Base-by-base conservation (phyloP, 2,888 invertebrate species). In the Leptura quadrifasciata region DNA sequence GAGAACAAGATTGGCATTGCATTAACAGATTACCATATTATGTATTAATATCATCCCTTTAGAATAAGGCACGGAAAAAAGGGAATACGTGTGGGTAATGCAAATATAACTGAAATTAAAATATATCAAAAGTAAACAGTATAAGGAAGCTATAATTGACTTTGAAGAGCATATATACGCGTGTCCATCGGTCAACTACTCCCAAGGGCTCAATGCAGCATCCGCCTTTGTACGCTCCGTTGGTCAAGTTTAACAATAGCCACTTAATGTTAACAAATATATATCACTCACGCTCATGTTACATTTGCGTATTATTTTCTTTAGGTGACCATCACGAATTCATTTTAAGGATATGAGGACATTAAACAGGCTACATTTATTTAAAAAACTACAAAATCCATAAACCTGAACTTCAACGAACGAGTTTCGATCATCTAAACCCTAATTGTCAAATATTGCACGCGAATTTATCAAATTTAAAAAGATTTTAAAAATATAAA, bases 101-200 rank as follows among this genome's bases (percentile, higher is more conserved):
- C 55, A 31, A 68, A 68, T 65, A 21, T 68, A 55, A 47, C 27
- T 55, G 27, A 55, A 68, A 68, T 68, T 68, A 68, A 57, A 68
- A 55, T 24, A 55, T 47, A 68, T 68, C 57, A 21, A 76, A 64
- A 75, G 54, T 72, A 74, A 75, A 79, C 61, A 72, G 15, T 74
- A 76, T 77, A 58, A 31, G 39, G 67, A 65, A 73, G 54, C 57
- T 31, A 75, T 75, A 76, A 77, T 79, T 76, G 72, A 72, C 72
- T 69, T 74, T 76, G 74, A 74, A 80, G 80, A 75, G 80, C 60
- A 5, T 39, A 24, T 52, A 65, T 35, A 52, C 78, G 76, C 70
- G 76, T 79, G 79, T 52, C 74, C 73, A 70, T 39, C 72, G 79
- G 80, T 80, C 77, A 80, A 79, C 76, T 75, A 52, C 67, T 76